These are phyloP conservation scores for Pogonognathellus flavescens DNA, from an alignment of 1,140 invertebrate genomes.

Conservation along the genomic window DNA sequence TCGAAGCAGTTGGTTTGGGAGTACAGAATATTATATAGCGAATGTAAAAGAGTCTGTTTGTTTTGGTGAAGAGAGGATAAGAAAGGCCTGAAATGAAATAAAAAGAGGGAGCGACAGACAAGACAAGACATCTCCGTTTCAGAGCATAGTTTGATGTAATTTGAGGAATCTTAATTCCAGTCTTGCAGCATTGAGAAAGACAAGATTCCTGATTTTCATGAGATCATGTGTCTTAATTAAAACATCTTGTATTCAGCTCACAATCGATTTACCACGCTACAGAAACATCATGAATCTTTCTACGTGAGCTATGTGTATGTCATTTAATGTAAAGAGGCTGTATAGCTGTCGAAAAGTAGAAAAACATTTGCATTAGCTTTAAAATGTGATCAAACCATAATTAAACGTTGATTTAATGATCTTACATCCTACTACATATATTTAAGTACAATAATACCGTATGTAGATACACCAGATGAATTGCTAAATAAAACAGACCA, in stretches of 20 bases:
- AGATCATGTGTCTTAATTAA: constrained; percentile 65
- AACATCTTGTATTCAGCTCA: constrained; percentile 44
- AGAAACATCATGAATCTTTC: neutral
- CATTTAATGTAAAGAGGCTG: neutral
- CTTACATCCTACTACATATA: too few species aligned
- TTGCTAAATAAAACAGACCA: too few species aligned
- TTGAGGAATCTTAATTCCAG: constrained; percentile 66
- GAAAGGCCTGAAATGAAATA: neutral
- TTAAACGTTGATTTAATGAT: too few species aligned
- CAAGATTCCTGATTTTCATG: constrained; percentile 62
- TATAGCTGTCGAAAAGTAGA: constrained; percentile 2
- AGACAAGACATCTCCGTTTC: constrained; percentile 27
- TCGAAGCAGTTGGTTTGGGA: constrained; percentile 16
- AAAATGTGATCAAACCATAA: too few species aligned
- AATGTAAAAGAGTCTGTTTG: neutral
- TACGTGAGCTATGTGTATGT: neutral
- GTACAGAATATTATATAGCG: neutral
- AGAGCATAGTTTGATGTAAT: constrained; percentile 54
- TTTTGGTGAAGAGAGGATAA: neutral
- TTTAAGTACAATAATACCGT: too few species aligned
- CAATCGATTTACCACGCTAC: constrained; percentile 17
- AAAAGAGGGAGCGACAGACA: constrained; percentile 8
- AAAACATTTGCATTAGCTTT: neutral
- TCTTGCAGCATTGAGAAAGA: constrained; percentile 29
- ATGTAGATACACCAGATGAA: too few species aligned